A percentile compares a stretch with the other conserved stretches of the same genome.
Evolutionary conservation across 1,140 invertebrate genomes (phyloP).

Genomic region (Rhagoletis zephyria): DNA sequence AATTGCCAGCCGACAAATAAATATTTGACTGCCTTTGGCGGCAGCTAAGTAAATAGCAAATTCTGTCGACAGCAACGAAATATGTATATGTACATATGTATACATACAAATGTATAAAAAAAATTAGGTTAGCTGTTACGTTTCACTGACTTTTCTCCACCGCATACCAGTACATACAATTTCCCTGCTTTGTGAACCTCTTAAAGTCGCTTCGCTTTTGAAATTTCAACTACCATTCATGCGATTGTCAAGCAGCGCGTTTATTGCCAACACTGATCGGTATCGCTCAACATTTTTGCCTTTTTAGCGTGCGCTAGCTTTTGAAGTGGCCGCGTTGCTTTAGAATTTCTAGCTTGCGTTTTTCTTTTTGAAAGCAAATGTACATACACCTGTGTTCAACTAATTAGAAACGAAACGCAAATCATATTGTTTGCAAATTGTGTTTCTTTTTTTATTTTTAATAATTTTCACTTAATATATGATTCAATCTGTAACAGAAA

Average conservation of each 20-base stretch:
- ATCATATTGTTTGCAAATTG: too few species aligned
- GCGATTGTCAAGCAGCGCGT: constrained; percentile 33
- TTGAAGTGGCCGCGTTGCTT: not conserved
- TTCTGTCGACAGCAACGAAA: not conserved
- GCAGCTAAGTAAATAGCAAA: not conserved
- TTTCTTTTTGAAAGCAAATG: too few species aligned
- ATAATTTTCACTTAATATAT: too few species aligned
- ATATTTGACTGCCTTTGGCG: constrained; percentile 5
- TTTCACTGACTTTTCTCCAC: not conserved
- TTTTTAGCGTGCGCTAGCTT: not conserved
- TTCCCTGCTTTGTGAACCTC: not conserved
- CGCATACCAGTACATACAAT: not conserved
- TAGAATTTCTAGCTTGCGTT: not conserved
- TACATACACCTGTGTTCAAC: not conserved
- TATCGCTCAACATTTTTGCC: not conserved
- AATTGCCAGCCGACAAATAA: not conserved
- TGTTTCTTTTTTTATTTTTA: too few species aligned
- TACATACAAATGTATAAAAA: not conserved
- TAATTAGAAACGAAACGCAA: too few species aligned
- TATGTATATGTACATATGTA: too few species aligned
- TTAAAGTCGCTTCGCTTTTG: constrained; percentile 5
- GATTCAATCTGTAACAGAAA: not conserved
- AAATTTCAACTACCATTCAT: constrained; percentile 18
- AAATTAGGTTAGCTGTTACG: constrained; percentile 29
- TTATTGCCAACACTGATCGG: constrained; percentile 37